A percentile compares a stretch with the other conserved stretches of the same genome.
These are phyloP conservation scores for Solenopsis fugax DNA, from an alignment of 1,140 invertebrate genomes.

Conservation along the genomic window DNA sequence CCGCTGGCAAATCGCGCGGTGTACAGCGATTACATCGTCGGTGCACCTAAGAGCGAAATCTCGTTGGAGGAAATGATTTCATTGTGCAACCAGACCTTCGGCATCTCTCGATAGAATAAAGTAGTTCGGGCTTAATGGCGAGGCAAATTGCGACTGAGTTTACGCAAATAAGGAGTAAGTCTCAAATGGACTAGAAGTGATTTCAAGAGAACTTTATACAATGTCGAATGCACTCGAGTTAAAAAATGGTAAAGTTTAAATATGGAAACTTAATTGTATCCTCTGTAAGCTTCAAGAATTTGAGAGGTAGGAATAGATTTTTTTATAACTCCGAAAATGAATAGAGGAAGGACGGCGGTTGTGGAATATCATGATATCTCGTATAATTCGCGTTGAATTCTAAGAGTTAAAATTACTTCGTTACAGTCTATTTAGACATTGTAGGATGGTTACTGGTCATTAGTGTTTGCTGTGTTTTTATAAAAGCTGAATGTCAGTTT, in stretches of 20 bases:
- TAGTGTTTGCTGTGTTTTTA: no score
- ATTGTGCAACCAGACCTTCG: conserved; percentile 44
- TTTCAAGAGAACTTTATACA: background rate
- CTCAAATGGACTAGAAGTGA: background rate
- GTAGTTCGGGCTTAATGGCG: background rate
- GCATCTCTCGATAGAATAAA: conserved; percentile 8
- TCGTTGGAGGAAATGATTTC: conserved; percentile 25
- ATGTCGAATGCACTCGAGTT: background rate
- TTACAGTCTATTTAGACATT: no score
- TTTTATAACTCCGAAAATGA: no score
- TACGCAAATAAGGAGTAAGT: background rate
- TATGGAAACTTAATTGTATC: background rate
- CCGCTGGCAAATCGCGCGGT: conserved; percentile 25
- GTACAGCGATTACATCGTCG: conserved; percentile 17
- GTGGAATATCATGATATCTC: no score
- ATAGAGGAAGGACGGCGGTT: no score
- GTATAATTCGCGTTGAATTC: no score
- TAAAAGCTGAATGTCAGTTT: no score
- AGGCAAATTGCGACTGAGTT: conserved; percentile 4
- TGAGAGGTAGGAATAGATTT: background rate
- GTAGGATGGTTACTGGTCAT: no score
- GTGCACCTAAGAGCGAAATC: conserved; percentile 34
- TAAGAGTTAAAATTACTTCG: no score
- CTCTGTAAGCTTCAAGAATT: background rate
- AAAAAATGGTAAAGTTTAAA: background rate